phyloP scores from a whole-genome alignment of 2,888 invertebrate genomes.

The Caenorhabditis angaria region DNA sequence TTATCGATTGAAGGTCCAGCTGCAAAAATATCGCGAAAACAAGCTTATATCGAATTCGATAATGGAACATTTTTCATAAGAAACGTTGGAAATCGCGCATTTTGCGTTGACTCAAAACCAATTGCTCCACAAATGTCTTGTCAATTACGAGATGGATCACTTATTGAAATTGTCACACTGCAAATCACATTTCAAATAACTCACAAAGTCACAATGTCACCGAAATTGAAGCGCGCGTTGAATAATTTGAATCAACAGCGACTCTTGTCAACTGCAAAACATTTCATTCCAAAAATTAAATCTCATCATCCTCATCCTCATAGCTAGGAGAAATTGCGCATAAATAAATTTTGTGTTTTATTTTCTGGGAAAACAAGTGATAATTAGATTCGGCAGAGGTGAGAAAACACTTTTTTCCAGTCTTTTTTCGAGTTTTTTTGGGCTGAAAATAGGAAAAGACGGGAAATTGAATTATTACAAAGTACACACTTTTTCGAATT shows the following conservation, averaged over 20 bases:
- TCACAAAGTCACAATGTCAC: not conserved
- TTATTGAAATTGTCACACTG: constrained; percentile 79
- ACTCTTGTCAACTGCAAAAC: not conserved
- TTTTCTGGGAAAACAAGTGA: too few relatives aligned
- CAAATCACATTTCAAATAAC: constrained; percentile 45
- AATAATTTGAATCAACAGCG: not conserved
- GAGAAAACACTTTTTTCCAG: too few relatives aligned
- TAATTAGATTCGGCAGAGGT: too few relatives aligned
- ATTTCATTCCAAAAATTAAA: not conserved
- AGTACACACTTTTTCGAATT: too few relatives aligned
- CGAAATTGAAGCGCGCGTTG: not conserved
- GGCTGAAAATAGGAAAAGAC: too few relatives aligned
- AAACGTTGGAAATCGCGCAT: constrained; percentile 40
- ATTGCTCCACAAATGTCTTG: constrained; percentile 18
- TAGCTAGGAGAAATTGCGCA: too few relatives aligned
- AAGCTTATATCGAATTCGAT: constrained; percentile 40
- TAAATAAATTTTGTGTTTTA: too few relatives aligned
- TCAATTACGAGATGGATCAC: constrained; percentile 81
- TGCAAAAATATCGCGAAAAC: constrained; percentile 45
- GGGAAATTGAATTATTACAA: too few relatives aligned
- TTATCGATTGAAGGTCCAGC: constrained; percentile 61
- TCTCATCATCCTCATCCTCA: not conserved
- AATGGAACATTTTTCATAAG: constrained; percentile 13
- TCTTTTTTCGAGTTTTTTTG: too few relatives aligned
- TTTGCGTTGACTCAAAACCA: constrained; percentile 38